Conservation (phyloP, 2,113 vertebrate species). For the Aplodontia rufa region DNA sequence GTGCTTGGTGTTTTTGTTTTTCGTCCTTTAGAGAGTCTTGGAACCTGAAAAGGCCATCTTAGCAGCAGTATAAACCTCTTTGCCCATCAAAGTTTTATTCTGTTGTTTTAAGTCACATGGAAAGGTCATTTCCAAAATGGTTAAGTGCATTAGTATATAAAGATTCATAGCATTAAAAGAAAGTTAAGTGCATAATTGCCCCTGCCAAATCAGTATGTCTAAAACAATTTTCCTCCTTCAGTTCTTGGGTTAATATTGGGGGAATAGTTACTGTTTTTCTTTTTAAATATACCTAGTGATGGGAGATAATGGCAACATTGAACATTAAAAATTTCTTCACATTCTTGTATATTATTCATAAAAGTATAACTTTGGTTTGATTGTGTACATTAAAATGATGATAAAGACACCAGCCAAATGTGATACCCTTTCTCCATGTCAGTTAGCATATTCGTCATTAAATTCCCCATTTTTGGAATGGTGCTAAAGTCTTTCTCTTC, state of each 20-base stretch:
- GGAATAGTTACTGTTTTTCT: too few relatives aligned
- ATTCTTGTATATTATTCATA: not conserved
- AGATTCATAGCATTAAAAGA: not conserved
- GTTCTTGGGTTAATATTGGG: not conserved
- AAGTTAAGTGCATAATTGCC: not conserved
- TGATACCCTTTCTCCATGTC: not conserved
- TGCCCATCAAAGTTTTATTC: not conserved
- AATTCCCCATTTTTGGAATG: not conserved
- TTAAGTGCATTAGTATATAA: not conserved
- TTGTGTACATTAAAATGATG: not conserved
- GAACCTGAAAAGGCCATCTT: not conserved
- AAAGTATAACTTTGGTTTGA: not conserved
- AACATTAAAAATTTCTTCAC: not conserved
- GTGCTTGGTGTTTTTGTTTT: not conserved
- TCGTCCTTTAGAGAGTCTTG: not conserved
- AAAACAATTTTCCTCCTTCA: not conserved
- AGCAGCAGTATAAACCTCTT: not conserved
- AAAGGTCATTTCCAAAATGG: not conserved
- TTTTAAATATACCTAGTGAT: not conserved
- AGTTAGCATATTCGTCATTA: not conserved
- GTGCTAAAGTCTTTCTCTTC: constrained; percentile 18
- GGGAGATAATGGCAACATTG: not conserved
- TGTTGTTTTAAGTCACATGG: not conserved
- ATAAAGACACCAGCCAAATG: not conserved
- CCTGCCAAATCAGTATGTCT: not conserved